Conservation (phyloP, 2,797 vertebrate genomes). For the Neosilurus mollespiculum region DNA sequence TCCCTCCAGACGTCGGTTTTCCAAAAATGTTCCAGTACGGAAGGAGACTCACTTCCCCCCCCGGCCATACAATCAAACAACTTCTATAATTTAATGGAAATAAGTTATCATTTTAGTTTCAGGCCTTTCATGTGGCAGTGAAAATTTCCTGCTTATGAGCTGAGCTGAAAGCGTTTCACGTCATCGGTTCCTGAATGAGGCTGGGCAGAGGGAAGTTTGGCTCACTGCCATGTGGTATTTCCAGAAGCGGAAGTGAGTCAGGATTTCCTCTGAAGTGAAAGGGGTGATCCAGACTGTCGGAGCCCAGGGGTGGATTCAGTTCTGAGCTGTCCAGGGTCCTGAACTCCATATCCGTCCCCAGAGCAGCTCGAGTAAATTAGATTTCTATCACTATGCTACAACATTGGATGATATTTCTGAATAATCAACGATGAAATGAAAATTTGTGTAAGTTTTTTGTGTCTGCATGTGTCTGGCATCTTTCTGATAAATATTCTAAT, state of each 20-base stretch:
- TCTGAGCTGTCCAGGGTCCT: slow-evolving; percentile 60
- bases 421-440: not conserved
- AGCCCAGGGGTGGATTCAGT: not conserved
- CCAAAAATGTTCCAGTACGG: slow-evolving; percentile 11
- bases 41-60: not conserved
- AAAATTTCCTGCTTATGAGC: not conserved
- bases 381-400: not conserved
- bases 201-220: not conserved
- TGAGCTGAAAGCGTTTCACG: not conserved
- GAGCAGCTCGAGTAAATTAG: not conserved
- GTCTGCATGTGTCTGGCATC: not conserved
- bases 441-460: not conserved
- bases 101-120: slow-evolving; percentile 7
- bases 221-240: not conserved
- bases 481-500: no score
- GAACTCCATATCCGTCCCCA: slow-evolving; percentile 22
- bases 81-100: not conserved
- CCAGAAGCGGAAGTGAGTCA: slow-evolving; percentile 2
- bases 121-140: not conserved
- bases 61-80: not conserved
- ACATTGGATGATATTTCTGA: not conserved
- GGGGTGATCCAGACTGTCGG: not conserved
- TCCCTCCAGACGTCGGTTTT: not conserved
- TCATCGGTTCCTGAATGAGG: not conserved
- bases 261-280: slow-evolving; percentile 10